These are phyloP conservation scores for Crocidura indochinensis DNA, from an alignment of 2,797 vertebrate genomes.

Conservation along the genomic window DNA sequence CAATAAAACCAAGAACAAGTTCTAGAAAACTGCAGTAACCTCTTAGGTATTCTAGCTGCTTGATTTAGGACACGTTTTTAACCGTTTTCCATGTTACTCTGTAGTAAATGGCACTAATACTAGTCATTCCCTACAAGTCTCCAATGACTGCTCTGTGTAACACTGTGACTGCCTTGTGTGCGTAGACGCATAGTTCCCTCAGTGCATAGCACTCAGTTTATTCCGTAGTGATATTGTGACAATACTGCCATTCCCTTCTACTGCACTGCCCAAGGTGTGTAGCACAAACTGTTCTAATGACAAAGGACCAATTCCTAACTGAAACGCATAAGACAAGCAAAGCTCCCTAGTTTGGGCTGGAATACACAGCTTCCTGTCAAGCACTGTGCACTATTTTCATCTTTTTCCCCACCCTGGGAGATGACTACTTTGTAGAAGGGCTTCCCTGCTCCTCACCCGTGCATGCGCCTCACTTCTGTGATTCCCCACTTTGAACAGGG, in stretches of 20 bases:
- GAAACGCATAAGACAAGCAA: slow-evolving; percentile 89
- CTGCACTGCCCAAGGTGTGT: slow-evolving; percentile 94
- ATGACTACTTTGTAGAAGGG: slow-evolving; percentile 45
- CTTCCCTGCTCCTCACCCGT: slow-evolving; percentile 13
- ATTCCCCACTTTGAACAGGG: not conserved
- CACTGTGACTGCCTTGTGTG: slow-evolving; percentile 99
- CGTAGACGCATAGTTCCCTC: slow-evolving; percentile 98
- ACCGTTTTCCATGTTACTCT: slow-evolving; percentile 99
- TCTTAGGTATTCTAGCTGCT: slow-evolving; percentile 97
- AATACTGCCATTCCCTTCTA: slow-evolving; percentile 96
- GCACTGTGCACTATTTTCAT: slow-evolving; percentile 97
- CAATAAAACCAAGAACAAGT: slow-evolving; percentile 91
- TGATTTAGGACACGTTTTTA: slow-evolving; percentile 98
- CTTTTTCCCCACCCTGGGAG: slow-evolving; percentile 82
- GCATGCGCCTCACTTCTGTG: slow-evolving; percentile 8
- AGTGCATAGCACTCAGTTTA: slow-evolving; percentile 97
- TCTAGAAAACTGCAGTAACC: slow-evolving; percentile 96
- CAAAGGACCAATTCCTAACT: slow-evolving; percentile 92
- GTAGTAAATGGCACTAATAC: slow-evolving; percentile 99
- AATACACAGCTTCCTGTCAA: slow-evolving; percentile 97
- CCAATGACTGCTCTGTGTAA: slow-evolving; percentile 98
- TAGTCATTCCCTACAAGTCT: slow-evolving; percentile 99
- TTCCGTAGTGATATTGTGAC: slow-evolving; percentile 97
- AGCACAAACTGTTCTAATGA: slow-evolving; percentile 91
- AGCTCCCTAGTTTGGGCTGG: slow-evolving; percentile 88